A percentile compares a stretch with the other conserved stretches of the same genome.
Conservation (phyloP, 2,888 invertebrate genomes). For the Agriopis marginaria region DNA sequence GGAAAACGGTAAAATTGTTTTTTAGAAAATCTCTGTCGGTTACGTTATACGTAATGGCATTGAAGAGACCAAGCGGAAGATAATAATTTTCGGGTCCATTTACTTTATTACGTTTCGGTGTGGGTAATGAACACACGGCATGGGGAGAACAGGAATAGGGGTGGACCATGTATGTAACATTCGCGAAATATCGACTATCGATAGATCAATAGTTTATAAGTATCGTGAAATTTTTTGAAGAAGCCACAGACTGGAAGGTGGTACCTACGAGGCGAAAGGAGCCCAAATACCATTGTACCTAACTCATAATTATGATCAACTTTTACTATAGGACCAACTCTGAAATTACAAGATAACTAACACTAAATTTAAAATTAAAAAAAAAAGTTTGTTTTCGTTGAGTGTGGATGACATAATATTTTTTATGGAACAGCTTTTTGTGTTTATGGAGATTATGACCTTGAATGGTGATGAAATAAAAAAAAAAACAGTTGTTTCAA, state of each 20-base stretch:
- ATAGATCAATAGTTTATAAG: background rate
- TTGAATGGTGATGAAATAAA: no score
- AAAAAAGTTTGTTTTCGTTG: no score
- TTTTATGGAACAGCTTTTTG: no score
- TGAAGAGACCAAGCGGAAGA: constrained; percentile 56
- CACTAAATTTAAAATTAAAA: no score
- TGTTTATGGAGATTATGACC: no score
- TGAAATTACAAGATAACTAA: no score
- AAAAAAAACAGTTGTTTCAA: no score
- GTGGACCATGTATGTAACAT: background rate
- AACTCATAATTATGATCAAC: no score
- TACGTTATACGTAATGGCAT: constrained; percentile 54
- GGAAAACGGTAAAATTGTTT: constrained; percentile 4
- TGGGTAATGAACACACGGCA: constrained; percentile 55
- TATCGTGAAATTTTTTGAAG: background rate
- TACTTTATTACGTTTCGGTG: constrained; percentile 68
- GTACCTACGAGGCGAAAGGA: no score
- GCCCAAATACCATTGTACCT: no score
- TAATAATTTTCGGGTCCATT: constrained; percentile 71
- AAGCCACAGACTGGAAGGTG: background rate
- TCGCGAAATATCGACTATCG: background rate
- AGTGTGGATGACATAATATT: no score
- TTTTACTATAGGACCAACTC: no score
- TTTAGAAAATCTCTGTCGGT: constrained; percentile 34
- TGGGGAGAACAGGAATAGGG: constrained; percentile 21